These are phyloP conservation scores for Andricus quercusramuli DNA, from an alignment of 2,888 invertebrate species.

Conservation along the genomic window DNA sequence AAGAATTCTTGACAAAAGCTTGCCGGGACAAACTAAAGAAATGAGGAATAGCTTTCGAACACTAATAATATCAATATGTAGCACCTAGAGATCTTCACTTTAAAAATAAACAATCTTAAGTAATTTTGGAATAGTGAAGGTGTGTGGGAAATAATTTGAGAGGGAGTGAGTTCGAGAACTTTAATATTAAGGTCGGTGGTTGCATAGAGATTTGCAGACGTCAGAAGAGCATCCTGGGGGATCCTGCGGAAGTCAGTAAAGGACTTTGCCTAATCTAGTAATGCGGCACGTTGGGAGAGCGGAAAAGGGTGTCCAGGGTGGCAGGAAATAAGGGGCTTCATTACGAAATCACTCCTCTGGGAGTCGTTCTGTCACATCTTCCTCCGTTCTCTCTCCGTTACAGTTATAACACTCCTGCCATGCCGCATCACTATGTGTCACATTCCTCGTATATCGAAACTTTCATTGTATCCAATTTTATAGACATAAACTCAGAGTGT, in stretches of 20 bases:
- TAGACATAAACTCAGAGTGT: too few species aligned
- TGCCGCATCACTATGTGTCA: conserved; percentile 3
- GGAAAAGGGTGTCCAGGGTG: conserved; percentile 56
- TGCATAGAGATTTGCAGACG: conserved; percentile 33
- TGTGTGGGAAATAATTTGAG: not conserved
- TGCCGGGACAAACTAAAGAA: too few species aligned
- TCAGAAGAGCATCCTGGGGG: conserved; percentile 54
- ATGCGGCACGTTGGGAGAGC: conserved; percentile 65
- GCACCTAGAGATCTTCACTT: too few species aligned
- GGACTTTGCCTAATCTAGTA: conserved; percentile 73
- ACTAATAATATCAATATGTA: too few species aligned
- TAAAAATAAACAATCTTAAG: not conserved
- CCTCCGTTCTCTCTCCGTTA: conserved; percentile 57
- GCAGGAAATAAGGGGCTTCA: conserved; percentile 69
- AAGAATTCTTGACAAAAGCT: too few species aligned
- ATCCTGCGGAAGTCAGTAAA: conserved; percentile 57
- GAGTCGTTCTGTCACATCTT: conserved; percentile 74
- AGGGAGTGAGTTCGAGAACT: not conserved
- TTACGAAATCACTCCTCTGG: conserved; percentile 76
- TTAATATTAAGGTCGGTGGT: conserved; percentile 39
- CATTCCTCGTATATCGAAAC: conserved; percentile 11
- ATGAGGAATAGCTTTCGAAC: too few species aligned
- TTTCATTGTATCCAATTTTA: not conserved
- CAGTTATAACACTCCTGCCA: not conserved
- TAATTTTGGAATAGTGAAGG: not conserved